Percentiles rank a stretch among this genome's conserved stretches.
phyloP scores from a whole-genome alignment of 2,113 vertebrate species.

The Caloenas nicobarica region DNA sequence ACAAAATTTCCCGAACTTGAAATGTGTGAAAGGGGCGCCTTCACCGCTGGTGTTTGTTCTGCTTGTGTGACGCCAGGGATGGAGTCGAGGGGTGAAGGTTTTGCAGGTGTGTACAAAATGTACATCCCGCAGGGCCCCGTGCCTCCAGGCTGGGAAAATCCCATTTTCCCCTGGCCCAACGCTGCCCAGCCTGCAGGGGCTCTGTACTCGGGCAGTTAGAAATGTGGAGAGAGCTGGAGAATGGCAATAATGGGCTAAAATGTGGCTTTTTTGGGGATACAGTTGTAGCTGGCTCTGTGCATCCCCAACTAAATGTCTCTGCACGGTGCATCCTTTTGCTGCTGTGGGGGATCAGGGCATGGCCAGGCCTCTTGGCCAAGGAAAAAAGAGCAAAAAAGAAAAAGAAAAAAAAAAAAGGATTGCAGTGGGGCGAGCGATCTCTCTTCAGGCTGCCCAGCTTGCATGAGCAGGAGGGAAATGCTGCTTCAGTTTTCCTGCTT shows the following conservation, averaged over 20 bases:
- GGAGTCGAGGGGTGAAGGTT: not conserved
- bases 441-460: too few species aligned
- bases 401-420: too few species aligned
- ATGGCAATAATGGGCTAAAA: not conserved
- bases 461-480: not conserved
- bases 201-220: rapidly evolving
- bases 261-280: rapidly evolving
- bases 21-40: rapidly evolving
- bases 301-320: rapidly evolving
- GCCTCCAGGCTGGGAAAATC: too few species aligned
- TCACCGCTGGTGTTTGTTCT: rapidly evolving
- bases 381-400: too few species aligned
- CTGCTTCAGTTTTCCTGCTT: not conserved
- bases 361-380: rapidly evolving
- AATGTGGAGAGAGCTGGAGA: not conserved
- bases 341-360: not conserved
- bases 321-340: rapidly evolving
- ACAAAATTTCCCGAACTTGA: not conserved
- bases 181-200: not conserved
- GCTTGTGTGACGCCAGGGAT: not conserved
- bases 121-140: too few species aligned
- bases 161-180: too few species aligned
- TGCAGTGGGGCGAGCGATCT: not conserved
- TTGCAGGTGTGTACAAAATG: not conserved
- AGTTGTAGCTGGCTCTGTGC: not conserved